A percentile compares a stretch with the other conserved stretches of the same genome.
Evolutionary conservation across 2,888 invertebrate genomes (phyloP).

Genomic region (Chrysopilus asiliformis): DNA sequence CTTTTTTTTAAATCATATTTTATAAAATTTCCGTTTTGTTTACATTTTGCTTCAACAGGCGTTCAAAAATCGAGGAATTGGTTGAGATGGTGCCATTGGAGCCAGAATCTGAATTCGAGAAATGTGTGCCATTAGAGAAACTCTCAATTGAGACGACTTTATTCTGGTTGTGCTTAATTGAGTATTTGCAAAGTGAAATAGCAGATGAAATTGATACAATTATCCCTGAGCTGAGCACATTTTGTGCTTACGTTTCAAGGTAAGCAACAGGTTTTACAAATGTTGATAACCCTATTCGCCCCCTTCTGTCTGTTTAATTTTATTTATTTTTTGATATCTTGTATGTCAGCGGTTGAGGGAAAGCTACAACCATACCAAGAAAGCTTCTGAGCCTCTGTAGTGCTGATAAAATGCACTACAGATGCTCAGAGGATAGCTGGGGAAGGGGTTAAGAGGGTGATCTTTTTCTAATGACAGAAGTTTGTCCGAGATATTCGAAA

Average conservation of each 20-base stretch:
- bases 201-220: slow-evolving; percentile 28
- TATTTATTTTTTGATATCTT: no score
- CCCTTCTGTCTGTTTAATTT: no score
- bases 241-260: slow-evolving; percentile 58
- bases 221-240: slow-evolving; percentile 55
- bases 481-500: no score
- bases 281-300: neutral
- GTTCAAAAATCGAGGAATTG: slow-evolving; percentile 25
- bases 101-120: slow-evolving; percentile 31
- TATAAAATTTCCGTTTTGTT: slow-evolving; percentile 6
- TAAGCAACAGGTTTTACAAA: slow-evolving; percentile 42
- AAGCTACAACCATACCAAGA: no score
- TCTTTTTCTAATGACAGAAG: no score
- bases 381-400: no score
- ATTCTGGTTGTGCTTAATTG: slow-evolving; percentile 49
- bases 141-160: slow-evolving; percentile 43
- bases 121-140: slow-evolving; percentile 38
- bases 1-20: no score
- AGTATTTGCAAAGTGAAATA: slow-evolving; percentile 32
- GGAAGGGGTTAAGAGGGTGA: no score
- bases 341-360: no score
- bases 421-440: no score
- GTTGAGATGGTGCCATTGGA: slow-evolving; percentile 34
- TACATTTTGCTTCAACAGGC: slow-evolving; percentile 6
- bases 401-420: no score